These are phyloP conservation scores for Sciaenops ocellatus DNA, from an alignment of 2,797 vertebrate species.

Conservation along the genomic window DNA sequence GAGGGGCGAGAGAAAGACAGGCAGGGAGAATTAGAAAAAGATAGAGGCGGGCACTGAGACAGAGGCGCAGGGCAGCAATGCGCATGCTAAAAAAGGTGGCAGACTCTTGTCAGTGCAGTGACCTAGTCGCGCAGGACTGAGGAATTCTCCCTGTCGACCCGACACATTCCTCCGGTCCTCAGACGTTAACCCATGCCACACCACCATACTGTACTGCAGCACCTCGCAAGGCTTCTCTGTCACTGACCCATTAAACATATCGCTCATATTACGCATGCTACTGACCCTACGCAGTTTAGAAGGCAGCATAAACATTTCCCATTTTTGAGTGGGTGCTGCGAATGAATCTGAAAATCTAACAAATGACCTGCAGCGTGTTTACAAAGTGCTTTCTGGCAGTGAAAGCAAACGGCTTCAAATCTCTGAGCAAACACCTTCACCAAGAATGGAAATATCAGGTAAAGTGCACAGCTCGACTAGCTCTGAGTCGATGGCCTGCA, in stretches of 20 bases:
- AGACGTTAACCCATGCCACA: constrained; percentile 74
- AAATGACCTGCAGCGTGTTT: constrained; percentile 42
- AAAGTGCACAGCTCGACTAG: constrained; percentile 25
- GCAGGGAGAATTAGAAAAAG: constrained; percentile 62
- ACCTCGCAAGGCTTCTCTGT: constrained; percentile 7
- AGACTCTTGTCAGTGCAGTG: constrained; percentile 78
- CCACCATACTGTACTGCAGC: constrained; percentile 59
- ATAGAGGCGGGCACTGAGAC: constrained; percentile 49
- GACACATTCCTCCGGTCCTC: constrained; percentile 79
- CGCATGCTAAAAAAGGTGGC: constrained; percentile 75
- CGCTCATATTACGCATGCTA: not conserved
- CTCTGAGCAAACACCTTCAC: constrained; percentile 58
- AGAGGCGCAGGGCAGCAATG: constrained; percentile 51
- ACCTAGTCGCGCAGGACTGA: constrained; percentile 79
- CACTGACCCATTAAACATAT: constrained; percentile 22
- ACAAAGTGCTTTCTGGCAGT: constrained; percentile 17
- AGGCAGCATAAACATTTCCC: constrained; percentile 6
- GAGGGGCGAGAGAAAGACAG: constrained; percentile 26
- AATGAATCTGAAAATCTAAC: constrained; percentile 34
- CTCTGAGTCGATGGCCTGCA: constrained; percentile 58
- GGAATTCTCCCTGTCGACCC: constrained; percentile 79
- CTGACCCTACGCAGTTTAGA: not conserved
- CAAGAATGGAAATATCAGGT: constrained; percentile 60
- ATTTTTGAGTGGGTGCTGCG: constrained; percentile 19
- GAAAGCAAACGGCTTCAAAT: constrained; percentile 44